Percentiles rank a stretch among this genome's conserved stretches.
These are phyloP conservation scores for Vanessa tameamea DNA, from an alignment of 1,140 invertebrate species.

Conservation along the genomic window DNA sequence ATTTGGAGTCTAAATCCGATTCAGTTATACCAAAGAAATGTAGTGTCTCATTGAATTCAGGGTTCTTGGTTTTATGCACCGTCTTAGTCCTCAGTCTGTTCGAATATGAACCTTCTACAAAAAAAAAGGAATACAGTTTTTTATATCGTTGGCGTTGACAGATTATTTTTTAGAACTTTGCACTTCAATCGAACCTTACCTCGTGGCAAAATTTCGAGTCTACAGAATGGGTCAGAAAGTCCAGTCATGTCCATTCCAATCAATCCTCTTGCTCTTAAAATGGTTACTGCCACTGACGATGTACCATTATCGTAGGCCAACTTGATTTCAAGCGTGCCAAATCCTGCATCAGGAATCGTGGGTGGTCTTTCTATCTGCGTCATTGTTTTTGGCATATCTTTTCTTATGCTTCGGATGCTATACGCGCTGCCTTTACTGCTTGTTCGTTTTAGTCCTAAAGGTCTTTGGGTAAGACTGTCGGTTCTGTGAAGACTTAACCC, in stretches of 20 bases:
- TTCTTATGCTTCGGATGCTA: constrained; percentile 65
- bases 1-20: constrained; percentile 87
- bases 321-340: constrained; percentile 88
- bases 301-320: constrained; percentile 88
- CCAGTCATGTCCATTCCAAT: constrained; percentile 94
- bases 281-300: constrained; percentile 89
- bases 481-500: constrained; percentile 71
- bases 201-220: constrained; percentile 91
- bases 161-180: not conserved
- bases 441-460: constrained; percentile 66
- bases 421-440: constrained; percentile 74
- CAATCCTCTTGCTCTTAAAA: constrained; percentile 87
- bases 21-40: constrained; percentile 94
- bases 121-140: constrained; percentile 6
- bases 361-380: constrained; percentile 59
- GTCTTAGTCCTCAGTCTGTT: constrained; percentile 92
- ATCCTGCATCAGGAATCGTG: constrained; percentile 71
- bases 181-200: constrained; percentile 65
- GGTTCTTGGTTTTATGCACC: constrained; percentile 94
- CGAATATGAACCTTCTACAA: constrained; percentile 81
- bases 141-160: not conserved
- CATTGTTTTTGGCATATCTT: constrained; percentile 56
- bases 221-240: constrained; percentile 95
- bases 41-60: constrained; percentile 95
- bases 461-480: constrained; percentile 68